Evolutionary conservation across 2,797 vertebrate genomes (phyloP).

Genomic region (Triplophysa yarkandensis): DNA sequence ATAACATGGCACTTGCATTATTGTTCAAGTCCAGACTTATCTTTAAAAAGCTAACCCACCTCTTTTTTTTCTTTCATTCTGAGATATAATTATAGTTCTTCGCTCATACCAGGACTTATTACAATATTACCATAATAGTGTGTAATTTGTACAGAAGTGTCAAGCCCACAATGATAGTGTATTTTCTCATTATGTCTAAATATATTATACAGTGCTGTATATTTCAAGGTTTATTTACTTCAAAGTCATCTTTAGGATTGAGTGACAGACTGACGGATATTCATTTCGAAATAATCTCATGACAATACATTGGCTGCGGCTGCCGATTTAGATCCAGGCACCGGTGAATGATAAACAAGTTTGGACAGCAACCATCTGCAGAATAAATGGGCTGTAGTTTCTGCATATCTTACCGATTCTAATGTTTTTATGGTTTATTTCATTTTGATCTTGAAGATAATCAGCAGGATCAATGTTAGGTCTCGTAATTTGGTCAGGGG

Average conservation of each 20-base stretch:
- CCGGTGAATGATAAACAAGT: neutral
- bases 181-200: neutral
- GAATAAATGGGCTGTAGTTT: neutral
- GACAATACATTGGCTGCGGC: neutral
- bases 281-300: neutral
- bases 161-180: neutral
- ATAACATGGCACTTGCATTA: too few species aligned
- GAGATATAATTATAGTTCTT: neutral
- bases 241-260: neutral
- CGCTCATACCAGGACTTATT: neutral
- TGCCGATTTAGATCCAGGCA: neutral
- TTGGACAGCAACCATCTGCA: neutral
- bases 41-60: neutral
- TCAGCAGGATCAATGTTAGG: neutral
- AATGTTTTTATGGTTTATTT: neutral
- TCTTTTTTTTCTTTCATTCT: neutral
- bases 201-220: neutral
- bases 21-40: neutral
- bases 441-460: neutral
- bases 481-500: neutral
- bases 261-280: too few species aligned
- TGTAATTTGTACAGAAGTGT: neutral
- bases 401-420: neutral
- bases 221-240: constrained; percentile 3
- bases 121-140: constrained; percentile 14